Conservation (phyloP, 2,113 vertebrate species). For the Rissa tridactyla region DNA sequence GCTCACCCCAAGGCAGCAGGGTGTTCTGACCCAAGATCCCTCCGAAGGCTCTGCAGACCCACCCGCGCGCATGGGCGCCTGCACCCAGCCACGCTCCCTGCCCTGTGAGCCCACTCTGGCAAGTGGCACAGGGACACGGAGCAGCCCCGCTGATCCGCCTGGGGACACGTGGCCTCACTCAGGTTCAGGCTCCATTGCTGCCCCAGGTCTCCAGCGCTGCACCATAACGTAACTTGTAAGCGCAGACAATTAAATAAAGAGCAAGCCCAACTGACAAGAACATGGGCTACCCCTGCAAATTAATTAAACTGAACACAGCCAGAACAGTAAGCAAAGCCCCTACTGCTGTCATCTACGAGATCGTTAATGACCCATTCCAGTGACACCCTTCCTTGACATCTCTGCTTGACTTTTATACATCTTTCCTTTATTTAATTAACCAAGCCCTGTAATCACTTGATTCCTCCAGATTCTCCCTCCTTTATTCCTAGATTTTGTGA, state of each 20-base stretch:
- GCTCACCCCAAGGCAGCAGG: background rate
- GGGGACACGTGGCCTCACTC: background rate
- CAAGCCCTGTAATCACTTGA: background rate
- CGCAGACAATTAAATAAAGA: background rate
- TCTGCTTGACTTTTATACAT: background rate
- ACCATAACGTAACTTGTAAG: too few relatives aligned
- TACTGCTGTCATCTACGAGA: background rate
- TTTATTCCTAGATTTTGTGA: background rate
- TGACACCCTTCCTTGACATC: background rate
- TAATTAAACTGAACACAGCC: too few relatives aligned
- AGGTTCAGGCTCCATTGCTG: too few relatives aligned
- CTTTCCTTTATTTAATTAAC: background rate
- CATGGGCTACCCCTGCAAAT: background rate
- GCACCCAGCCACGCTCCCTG: background rate
- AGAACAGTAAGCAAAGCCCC: background rate
- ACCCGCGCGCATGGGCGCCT: rapidly evolving
- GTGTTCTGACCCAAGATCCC: background rate
- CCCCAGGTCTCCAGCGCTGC: background rate
- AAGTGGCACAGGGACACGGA: background rate
- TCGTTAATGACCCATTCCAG: background rate
- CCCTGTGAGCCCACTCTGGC: rapidly evolving
- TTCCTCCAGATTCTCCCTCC: background rate
- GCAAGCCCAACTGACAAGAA: background rate
- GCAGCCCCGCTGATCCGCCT: background rate
- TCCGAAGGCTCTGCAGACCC: background rate